Conservation (phyloP, 2,888 invertebrate species). For the Griposia aprilina region DNA sequence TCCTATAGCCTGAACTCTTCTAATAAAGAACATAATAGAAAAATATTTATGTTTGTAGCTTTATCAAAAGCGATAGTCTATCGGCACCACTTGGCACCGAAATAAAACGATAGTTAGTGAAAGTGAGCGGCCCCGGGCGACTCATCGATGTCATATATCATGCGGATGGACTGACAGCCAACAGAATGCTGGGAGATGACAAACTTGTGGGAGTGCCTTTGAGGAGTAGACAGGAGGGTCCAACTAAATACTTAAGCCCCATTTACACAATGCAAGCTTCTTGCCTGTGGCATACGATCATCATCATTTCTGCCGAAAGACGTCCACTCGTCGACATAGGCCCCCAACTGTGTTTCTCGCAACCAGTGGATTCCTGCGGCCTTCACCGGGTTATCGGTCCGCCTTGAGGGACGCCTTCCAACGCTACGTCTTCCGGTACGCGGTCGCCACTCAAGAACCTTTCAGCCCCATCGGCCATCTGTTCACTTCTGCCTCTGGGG, state of each 20-base stretch:
- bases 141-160: conserved; percentile 55
- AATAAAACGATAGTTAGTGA: conserved; percentile 61
- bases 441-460: too few relatives aligned
- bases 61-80: conserved; percentile 15
- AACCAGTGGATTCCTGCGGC: too few relatives aligned
- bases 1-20: background rate
- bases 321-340: too few relatives aligned
- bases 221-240: background rate
- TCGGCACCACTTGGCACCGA: conserved; percentile 37
- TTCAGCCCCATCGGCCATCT: too few relatives aligned
- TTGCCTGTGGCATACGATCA: background rate
- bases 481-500: too few relatives aligned
- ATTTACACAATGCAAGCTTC: background rate
- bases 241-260: background rate
- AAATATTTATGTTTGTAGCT: conserved; percentile 5
- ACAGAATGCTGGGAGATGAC: conserved; percentile 1
- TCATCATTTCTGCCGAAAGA: too few relatives aligned
- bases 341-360: too few relatives aligned
- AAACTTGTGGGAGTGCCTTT: conserved; percentile 11
- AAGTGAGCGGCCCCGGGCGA: conserved; percentile 62
- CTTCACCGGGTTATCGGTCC: too few relatives aligned
- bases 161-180: conserved; percentile 20
- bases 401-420: too few relatives aligned
- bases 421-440: too few relatives aligned
- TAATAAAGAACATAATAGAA: background rate